Evolutionary conservation across 1,140 invertebrate species (phyloP), one percentile per base, ranked within the genome.

Genomic region (Drosophila prosaltans): DNA sequence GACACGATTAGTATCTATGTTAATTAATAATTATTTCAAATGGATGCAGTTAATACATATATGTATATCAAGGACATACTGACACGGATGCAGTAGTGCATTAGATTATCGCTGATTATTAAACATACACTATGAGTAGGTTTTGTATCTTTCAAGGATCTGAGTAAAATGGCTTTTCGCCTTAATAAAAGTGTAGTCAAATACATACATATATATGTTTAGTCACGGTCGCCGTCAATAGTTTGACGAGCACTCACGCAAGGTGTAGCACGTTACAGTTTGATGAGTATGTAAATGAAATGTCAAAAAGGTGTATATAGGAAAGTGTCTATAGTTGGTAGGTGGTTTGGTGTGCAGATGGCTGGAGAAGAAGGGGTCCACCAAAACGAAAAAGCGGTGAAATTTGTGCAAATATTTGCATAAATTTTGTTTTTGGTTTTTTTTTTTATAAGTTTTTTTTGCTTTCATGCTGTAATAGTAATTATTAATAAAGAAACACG

Each of bases 191-290:
- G 11, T 48, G 26, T 59, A 58, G 39, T 24, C 16, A 0, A 48
- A 21, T 16, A 16, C 16, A 16, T 16, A 16, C 16, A 16, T 16
- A 16, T 0, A 16, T 2, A 10, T 16, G 28, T 30, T 30, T 2
- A 30, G 4, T 0, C 28, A 30, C 28, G 28, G 4, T 4, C 28
- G 28, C 28, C 45, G 61, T 32, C 43, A 63, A 75, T 45, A 72
- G 60, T 68, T 69, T 78, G 64, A 70, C 74, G 66, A 57, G 74
- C 71, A 74, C 40, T 43, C 58, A 72, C 67, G 64, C 60, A 78
- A 78, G 68, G 2, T 9, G 26, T 4, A 32, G 8, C 21, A 48
- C 16, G 21, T 21, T 61, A 61, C 55, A 62, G 68, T 72, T 80
- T 76, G 54, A 69, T 67, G 63, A 39, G 59, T 43, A 65, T 79